Base-by-base conservation (phyloP, 2,113 vertebrate species). In the Pedetes capensis region DNA sequence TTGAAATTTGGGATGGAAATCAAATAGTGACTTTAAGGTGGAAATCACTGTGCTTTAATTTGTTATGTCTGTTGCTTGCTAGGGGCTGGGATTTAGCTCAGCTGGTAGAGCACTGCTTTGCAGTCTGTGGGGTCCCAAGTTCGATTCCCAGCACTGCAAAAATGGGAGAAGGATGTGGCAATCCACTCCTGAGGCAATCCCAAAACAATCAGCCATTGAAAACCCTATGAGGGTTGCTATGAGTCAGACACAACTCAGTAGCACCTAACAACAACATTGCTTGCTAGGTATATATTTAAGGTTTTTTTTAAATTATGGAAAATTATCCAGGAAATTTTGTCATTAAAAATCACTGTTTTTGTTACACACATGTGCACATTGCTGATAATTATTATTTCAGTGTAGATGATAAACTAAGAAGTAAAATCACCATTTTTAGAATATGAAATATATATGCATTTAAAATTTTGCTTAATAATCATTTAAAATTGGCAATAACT, bases 1-100 rank as follows among this genome's bases (percentile, higher is more conserved):
- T 96, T 95, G 88, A 96, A 85, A 76, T 80, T 92, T 96, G 22
- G 83, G 90, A 93, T 84, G 87, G 78, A 79, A 96, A 97, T 96
- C 96, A 96, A 94, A 86, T 4, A 79, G 55, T 91, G 89, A 89
- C 96, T 68, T 88, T 91, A 91, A 92, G 42, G 72, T 64, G 42
- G 13, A 85, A 72, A 74, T 72, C 5, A 80, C 12, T 64, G 1
- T 76, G 17, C 13, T 85, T 94, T 37, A n/a, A 25, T 39, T 61
- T 34, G n/a, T n/a, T n/a, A n/a, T n/a, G n/a, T n/a, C n/a, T n/a
- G n/a, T n/a, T n/a, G n/a, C n/a, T n/a, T n/a, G n/a, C n/a, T n/a
- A n/a, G n/a, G n/a, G n/a, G n/a, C n/a, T n/a, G n/a, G n/a, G n/a
- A n/a, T n/a, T n/a, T n/a, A n/a, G n/a, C n/a, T n/a, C n/a, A n/a